Evolutionary conservation across 2,113 vertebrate species (phyloP), one percentile per base, ranked within the genome.

Genomic region (Vulpes vulpes): DNA sequence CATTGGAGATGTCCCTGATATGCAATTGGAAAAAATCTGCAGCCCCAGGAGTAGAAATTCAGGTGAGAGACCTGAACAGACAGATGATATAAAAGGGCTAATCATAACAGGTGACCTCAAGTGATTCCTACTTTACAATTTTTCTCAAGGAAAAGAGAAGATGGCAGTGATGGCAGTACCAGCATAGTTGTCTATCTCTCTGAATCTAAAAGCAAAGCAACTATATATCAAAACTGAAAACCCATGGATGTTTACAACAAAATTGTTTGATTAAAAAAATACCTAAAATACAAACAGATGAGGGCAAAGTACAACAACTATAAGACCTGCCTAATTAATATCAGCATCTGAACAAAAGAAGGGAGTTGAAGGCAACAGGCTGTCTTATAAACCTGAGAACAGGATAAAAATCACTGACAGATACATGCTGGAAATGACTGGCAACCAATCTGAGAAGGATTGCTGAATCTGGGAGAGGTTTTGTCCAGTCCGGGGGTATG

Each of bases 201-300:
- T 87, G 65, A 95, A 87, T 89, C 67, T 78, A 69, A 87, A 87
- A 51, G 38, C 25, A 71, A 35, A 92, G 2, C 32, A 84, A 76
- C 43, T 1, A 1, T 59, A 57, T 69, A 87, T 87, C n/a, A 97
- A 57, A 97, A 81, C 78, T 69, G 8, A 96, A 96, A 96, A 51
- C 27, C 15, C 51, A 32, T 5, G 7, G 23, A 60, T 11, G 69
- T 35, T 83, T 67, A 86, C 23, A 89, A 38, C 12, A 64, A 93
- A 59, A 67, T 79, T 12, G 62, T 76, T 87, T 49, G 5, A 53
- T 79, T 78, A 30, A 51, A 76, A 76, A 51, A 78, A 78, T 30
- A 51, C 35, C 49, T 35, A 87, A 89, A 86, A 60, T 49, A 57
- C 43, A 83, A 71, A 17, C 27, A 10, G 69, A 9, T 69, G 6